Conservation (phyloP, 2,888 invertebrate genomes). For the Drosophila prostipennis region DNA sequence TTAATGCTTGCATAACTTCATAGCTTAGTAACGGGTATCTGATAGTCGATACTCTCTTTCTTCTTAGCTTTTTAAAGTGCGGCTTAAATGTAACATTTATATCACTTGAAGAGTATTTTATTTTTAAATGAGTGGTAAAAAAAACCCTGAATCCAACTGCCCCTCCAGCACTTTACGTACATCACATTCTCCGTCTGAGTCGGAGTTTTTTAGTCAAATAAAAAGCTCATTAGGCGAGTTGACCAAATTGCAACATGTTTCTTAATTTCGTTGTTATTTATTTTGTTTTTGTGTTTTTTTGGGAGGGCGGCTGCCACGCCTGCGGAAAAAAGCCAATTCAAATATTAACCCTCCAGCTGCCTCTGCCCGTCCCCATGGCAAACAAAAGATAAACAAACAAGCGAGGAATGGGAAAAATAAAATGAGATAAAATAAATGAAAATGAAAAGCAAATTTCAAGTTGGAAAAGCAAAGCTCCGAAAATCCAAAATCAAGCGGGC, state of each 20-base stretch:
- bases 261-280: slow-evolving; percentile 19
- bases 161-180: slow-evolving; percentile 10
- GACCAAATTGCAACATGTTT: slow-evolving; percentile 71
- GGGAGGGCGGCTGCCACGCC: slow-evolving; percentile 31
- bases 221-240: slow-evolving; percentile 77
- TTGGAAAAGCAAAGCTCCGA: slow-evolving; percentile 31
- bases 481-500: slow-evolving; percentile 30
- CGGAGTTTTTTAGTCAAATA: slow-evolving; percentile 57
- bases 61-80: too few species aligned
- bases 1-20: too few species aligned
- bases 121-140: neutral
- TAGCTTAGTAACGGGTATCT: too few species aligned
- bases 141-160: neutral
- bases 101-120: neutral
- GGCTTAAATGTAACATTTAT: neutral
- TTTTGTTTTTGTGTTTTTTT: neutral
- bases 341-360: slow-evolving; percentile 30
- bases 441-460: slow-evolving; percentile 35
- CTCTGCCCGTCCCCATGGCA: neutral
- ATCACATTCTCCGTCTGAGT: slow-evolving; percentile 16
- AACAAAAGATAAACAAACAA: slow-evolving; percentile 40
- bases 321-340: slow-evolving; percentile 40
- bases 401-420: slow-evolving; percentile 23
- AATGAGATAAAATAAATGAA: slow-evolving; percentile 46
- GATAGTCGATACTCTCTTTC: too few species aligned